Evolutionary conservation across 2,797 vertebrate genomes (phyloP).

Genomic region (Poeciliopsis infans): DNA sequence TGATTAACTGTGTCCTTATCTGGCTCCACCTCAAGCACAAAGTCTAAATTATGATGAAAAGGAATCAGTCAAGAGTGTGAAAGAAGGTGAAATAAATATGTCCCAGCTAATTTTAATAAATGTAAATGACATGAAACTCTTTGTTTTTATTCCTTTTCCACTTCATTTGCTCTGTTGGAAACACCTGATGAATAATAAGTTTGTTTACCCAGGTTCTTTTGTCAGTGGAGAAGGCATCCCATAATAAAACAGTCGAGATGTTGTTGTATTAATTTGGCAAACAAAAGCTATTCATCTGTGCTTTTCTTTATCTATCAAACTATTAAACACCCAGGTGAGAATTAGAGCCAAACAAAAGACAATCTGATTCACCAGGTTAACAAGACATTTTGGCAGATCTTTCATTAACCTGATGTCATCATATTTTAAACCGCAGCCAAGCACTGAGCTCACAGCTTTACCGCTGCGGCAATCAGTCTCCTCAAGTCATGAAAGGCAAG

Average conservation of each 20-base stretch:
- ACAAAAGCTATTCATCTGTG: slow-evolving; percentile 78
- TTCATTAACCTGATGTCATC: slow-evolving; percentile 68
- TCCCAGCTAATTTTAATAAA: slow-evolving; percentile 71
- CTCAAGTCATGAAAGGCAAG: slow-evolving; percentile 9
- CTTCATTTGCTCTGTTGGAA: slow-evolving; percentile 69
- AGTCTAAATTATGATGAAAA: slow-evolving; percentile 70
- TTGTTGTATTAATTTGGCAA: slow-evolving; percentile 76
- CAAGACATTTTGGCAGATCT: slow-evolving; percentile 48
- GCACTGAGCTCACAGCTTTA: slow-evolving; percentile 19
- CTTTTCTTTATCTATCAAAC: slow-evolving; percentile 62
- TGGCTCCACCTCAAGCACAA: slow-evolving; percentile 58
- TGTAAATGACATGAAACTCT: slow-evolving; percentile 73
- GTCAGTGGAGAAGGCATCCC: slow-evolving; percentile 63
- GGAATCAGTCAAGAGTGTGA: slow-evolving; percentile 52
- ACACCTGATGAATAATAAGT: slow-evolving; percentile 81
- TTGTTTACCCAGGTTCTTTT: slow-evolving; percentile 74
- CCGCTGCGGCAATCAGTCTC: slow-evolving; percentile 14
- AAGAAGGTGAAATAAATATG: slow-evolving; percentile 77
- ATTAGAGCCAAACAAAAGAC: slow-evolving; percentile 60
- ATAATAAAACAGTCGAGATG: slow-evolving; percentile 71
- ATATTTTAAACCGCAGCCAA: slow-evolving; percentile 28
- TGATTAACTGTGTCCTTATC: slow-evolving; percentile 69
- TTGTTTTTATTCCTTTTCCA: slow-evolving; percentile 62
- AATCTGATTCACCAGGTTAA: slow-evolving; percentile 50
- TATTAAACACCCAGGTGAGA: slow-evolving; percentile 69